Base-by-base conservation (phyloP, 2,888 invertebrate genomes). In the Antitype chi region DNA sequence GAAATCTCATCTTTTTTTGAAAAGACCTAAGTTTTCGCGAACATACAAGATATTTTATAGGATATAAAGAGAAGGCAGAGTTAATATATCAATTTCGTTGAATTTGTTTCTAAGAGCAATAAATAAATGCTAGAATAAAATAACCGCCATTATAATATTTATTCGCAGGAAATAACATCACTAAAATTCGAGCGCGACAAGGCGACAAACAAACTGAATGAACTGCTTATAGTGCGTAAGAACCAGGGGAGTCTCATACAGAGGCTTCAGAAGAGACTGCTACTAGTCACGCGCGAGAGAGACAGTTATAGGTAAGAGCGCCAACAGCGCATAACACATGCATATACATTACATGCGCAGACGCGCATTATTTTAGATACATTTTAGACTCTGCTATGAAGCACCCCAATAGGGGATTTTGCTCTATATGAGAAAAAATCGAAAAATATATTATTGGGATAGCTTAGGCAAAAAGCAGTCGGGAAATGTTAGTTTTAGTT, bases 181-280 rank as follows among this genome's bases (percentile, higher is more conserved):
- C 89, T 97, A 4, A 97, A 97, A 85, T 95, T 96, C 72, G 97
- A 97, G 87, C 93, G 97, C 2, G 97, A 98, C 80, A 97, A 98
- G 85, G 97, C 97, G 2, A 97, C 97, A 2, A 97, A 97, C 80
- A 97, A 97, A 70, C 94, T 98, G 23, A 96, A 96, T 1, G 98
- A 98, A 28, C 89, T 98, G 70, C 97, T 97, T 78, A 94, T 93
- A 0, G 97, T 97, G 0, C 97, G 97, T 15, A 98, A 98, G 89
- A 98, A 97, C 78, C 97, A 98, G 85, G 98, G 98, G 90, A 97
- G 96, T 81, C 97, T 98, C 70, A 97, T 98, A 75, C 97, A 97
- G 79, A 96, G 98, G 8, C 94, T 98, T 88, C 98, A 98, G 91
- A 98, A 98, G 90, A 97, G 98, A 86, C 93, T 98, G 74, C 91